Percentiles rank a stretch among this genome's conserved stretches.
These are phyloP conservation scores for Cyphomyrus plagiostoma DNA, from an alignment of 2,113 vertebrate genomes.

Conservation along the genomic window DNA sequence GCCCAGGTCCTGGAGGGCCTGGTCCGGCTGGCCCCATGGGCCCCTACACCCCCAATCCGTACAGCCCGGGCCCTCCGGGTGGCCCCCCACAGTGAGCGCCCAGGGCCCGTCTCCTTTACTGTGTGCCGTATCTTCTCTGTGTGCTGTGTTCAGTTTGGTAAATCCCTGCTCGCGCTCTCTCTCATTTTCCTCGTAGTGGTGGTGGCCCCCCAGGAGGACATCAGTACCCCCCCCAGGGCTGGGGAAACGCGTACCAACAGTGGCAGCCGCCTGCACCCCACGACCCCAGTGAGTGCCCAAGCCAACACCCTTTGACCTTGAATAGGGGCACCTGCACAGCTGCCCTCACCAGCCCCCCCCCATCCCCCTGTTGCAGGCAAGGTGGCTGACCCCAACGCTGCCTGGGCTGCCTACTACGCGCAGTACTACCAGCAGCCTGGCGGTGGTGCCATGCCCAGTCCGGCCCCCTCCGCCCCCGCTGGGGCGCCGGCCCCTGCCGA, in stretches of 20 bases:
- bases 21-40: slow-evolving; percentile 79
- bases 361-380: slow-evolving; percentile 57
- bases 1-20: slow-evolving; percentile 66
- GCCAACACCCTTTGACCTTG: background rate
- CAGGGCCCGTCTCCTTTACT: background rate
- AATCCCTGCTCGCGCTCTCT: background rate
- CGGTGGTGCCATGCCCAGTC: slow-evolving; percentile 63
- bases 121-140: background rate
- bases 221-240: slow-evolving; percentile 78
- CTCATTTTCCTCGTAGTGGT: slow-evolving; percentile 52
- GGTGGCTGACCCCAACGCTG: slow-evolving; percentile 76
- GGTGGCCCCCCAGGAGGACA: slow-evolving; percentile 72
- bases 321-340: no score
- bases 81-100: slow-evolving; percentile 78
- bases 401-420: slow-evolving; percentile 89
- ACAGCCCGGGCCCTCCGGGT: slow-evolving; percentile 78
- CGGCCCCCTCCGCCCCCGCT: slow-evolving; percentile 60
- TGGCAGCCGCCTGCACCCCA: slow-evolving; percentile 82
- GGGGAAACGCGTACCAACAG: slow-evolving; percentile 79
- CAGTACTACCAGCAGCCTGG: slow-evolving; percentile 86
- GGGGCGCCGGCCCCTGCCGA: slow-evolving; percentile 67
- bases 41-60: slow-evolving; percentile 81
- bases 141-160: background rate
- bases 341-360: slow-evolving; percentile 14
- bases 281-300: slow-evolving; percentile 72